Percentiles rank a stretch among this genome's conserved stretches.
phyloP scores from a whole-genome alignment of 2,888 invertebrate genomes.

The Atethmia centrago region DNA sequence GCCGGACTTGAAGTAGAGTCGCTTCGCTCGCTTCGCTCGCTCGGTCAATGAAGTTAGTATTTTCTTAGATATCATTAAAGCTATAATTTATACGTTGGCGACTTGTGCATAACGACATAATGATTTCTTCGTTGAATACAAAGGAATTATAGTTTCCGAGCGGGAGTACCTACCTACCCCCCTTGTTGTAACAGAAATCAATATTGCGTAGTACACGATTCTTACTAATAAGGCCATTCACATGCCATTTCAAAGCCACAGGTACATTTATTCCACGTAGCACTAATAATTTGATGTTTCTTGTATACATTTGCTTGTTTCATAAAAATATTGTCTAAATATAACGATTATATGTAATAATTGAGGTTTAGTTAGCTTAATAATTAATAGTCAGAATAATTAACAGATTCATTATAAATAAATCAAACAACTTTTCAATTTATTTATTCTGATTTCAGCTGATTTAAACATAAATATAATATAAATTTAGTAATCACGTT shows the following conservation, averaged over 20 bases:
- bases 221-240: constrained; percentile 67
- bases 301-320: background rate
- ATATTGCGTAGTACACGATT: constrained; percentile 61
- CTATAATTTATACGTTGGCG: constrained; percentile 1
- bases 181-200: constrained; percentile 70
- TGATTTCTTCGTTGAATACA: constrained; percentile 48
- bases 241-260: constrained; percentile 41
- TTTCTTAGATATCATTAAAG: background rate
- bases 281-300: background rate
- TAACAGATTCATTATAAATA: background rate
- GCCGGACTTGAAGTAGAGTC: too few species aligned
- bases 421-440: too few species aligned
- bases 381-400: background rate
- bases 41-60: background rate
- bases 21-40: too few species aligned
- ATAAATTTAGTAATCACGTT: too few species aligned
- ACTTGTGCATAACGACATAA: constrained; percentile 9
- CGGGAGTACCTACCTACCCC: constrained; percentile 63
- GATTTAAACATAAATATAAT: background rate
- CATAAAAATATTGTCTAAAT: background rate
- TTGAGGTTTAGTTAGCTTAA: background rate
- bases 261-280: constrained; percentile 25
- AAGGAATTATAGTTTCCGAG: constrained; percentile 54
- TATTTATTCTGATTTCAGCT: too few species aligned
- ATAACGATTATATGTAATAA: background rate